These are phyloP conservation scores for Pygoscelis antarcticus DNA, from an alignment of 2,113 vertebrate species.

Conservation along the genomic window DNA sequence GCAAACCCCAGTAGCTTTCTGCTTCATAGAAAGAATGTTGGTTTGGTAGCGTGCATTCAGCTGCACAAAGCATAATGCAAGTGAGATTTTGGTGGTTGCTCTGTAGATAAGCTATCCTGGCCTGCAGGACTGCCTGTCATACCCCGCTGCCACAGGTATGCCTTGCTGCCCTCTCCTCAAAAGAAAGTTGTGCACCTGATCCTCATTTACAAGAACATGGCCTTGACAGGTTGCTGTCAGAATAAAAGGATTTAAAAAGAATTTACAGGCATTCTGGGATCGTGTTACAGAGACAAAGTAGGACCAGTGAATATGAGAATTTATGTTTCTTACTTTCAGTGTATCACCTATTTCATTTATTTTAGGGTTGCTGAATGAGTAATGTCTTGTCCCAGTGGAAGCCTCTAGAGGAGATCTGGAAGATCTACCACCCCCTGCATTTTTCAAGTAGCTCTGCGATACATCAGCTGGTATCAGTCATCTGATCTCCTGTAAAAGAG, in stretches of 20 bases:
- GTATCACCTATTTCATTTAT: neutral
- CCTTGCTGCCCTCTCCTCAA: neutral
- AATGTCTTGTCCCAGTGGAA: neutral
- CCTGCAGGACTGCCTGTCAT: fast-evolving
- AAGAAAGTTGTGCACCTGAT: neutral
- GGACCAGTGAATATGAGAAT: neutral
- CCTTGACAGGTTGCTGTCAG: neutral
- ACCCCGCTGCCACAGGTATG: neutral
- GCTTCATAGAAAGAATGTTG: neutral
- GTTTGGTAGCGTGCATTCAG: fast-evolving
- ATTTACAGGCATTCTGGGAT: neutral
- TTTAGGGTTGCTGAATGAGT: neutral
- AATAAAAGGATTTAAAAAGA: neutral
- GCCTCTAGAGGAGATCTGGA: neutral
- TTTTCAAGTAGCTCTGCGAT: neutral
- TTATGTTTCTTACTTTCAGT: neutral
- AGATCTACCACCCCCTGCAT: neutral
- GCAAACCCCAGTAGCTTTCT: neutral
- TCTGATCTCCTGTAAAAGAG: neutral
- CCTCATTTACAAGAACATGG: neutral
- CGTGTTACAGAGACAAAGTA: neutral
- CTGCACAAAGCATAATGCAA: neutral
- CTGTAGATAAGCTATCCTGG: fast-evolving
- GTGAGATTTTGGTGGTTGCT: neutral
- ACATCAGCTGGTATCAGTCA: neutral